Conservation (phyloP, 2,113 vertebrate genomes). For the Coracopsis vasa region DNA sequence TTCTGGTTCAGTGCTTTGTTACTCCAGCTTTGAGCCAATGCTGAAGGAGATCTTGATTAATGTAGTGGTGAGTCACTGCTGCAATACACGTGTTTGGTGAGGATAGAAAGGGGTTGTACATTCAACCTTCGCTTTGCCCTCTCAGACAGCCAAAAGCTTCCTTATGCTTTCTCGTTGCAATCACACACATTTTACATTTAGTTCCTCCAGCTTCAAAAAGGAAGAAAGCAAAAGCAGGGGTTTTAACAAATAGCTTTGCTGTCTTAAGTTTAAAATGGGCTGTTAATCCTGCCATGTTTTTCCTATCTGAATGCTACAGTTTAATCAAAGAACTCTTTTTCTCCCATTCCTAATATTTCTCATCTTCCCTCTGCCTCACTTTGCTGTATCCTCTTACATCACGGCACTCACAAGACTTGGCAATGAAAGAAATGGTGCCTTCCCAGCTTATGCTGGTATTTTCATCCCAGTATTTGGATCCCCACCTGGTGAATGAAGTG, state of each 20-base stretch:
- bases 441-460: not conserved
- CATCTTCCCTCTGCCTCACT: not conserved
- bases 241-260: not conserved
- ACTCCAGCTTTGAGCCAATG: not conserved
- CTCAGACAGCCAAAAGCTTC: not conserved
- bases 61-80: not conserved
- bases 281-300: not conserved
- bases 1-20: not conserved
- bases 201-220: not conserved
- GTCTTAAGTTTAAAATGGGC: not conserved
- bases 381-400: not conserved
- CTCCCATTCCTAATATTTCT: not conserved
- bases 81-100: not conserved
- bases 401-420: not conserved
- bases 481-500: not conserved
- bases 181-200: not conserved
- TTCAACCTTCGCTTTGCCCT: not conserved
- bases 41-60: not conserved
- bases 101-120: not conserved
- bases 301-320: not conserved
- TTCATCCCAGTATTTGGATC: not conserved
- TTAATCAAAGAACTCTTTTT: not conserved
- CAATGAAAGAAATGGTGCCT: not conserved
- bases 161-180: not conserved
- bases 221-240: not conserved